Conservation (phyloP, 2,888 invertebrate species). For the Pyrgus malvae region DNA sequence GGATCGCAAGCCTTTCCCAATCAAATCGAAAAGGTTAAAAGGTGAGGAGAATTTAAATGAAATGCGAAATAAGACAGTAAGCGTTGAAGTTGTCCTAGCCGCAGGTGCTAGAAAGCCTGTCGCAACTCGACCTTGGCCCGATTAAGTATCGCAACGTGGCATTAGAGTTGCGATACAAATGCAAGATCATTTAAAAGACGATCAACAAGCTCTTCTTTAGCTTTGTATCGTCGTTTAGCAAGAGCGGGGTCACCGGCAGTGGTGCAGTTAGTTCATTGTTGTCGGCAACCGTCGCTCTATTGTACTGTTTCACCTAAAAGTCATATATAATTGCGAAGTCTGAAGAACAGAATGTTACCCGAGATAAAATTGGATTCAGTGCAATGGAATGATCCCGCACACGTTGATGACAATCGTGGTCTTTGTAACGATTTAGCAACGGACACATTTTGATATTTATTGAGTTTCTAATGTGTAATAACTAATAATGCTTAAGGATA, state of each 20-base stretch:
- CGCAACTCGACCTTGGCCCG: slow-evolving; percentile 71
- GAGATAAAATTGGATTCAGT: slow-evolving; percentile 42
- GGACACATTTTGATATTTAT: slow-evolving; percentile 29
- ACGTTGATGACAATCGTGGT: slow-evolving; percentile 50
- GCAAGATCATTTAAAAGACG: slow-evolving; percentile 78
- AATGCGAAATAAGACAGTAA: slow-evolving; percentile 41
- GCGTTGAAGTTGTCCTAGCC: slow-evolving; percentile 49
- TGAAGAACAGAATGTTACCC: slow-evolving; percentile 43
- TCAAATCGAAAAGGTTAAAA: slow-evolving; percentile 66
- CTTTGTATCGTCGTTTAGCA: slow-evolving; percentile 67
- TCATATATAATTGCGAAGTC: slow-evolving; percentile 63
- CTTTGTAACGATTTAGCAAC: slow-evolving; percentile 56
- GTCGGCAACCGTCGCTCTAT: slow-evolving; percentile 55
- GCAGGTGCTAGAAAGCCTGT: slow-evolving; percentile 76
- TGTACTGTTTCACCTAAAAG: slow-evolving; percentile 64
- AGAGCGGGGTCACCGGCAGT: slow-evolving; percentile 59
- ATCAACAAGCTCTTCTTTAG: slow-evolving; percentile 69
- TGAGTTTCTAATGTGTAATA: slow-evolving; percentile 17
- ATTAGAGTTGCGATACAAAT: slow-evolving; percentile 67
- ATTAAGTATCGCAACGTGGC: slow-evolving; percentile 66
- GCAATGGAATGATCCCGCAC: slow-evolving; percentile 46
- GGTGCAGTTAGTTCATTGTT: slow-evolving; percentile 62
- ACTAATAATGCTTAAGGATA: no score
- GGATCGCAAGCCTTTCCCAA: slow-evolving; percentile 47
- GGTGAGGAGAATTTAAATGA: slow-evolving; percentile 70